A percentile compares a stretch with the other conserved stretches of the same genome.
Conservation (phyloP, 2,888 invertebrate species). For the Diadegma fenestrale region DNA sequence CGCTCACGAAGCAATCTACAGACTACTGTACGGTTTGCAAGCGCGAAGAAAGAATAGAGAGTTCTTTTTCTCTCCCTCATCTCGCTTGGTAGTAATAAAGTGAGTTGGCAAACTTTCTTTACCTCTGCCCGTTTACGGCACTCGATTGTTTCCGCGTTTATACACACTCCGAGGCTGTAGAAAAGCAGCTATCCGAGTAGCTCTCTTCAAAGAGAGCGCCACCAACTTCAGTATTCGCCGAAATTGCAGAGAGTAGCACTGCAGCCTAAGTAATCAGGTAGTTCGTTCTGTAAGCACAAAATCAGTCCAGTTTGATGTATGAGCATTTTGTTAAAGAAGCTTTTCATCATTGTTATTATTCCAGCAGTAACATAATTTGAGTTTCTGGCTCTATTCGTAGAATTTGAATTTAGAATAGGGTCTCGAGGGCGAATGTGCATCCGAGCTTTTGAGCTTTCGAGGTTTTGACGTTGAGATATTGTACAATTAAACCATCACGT, state of each 20-base stretch:
- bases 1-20: neutral
- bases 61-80: too few species aligned
- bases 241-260: neutral
- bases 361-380: too few species aligned
- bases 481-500: too few species aligned
- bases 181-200: neutral
- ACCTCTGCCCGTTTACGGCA: conserved; percentile 16
- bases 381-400: too few species aligned
- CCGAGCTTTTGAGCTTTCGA: too few species aligned
- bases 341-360: neutral
- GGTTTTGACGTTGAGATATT: neutral
- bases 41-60: neutral
- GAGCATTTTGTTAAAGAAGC: neutral
- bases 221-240: conserved; percentile 9
- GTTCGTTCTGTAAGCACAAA: neutral
- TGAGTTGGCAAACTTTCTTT: conserved; percentile 59
- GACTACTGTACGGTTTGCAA: neutral
- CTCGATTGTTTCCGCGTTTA: conserved; percentile 54
- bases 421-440: too few species aligned
- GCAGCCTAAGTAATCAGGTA: conserved; percentile 10
- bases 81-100: conserved; percentile 11
- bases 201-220: neutral
- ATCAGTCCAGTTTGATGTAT: neutral
- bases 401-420: too few species aligned
- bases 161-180: neutral